Percentiles rank a stretch among this genome's conserved stretches.
phyloP scores from a whole-genome alignment of 2,797 vertebrate genomes.

The Sebastes goodei region DNA sequence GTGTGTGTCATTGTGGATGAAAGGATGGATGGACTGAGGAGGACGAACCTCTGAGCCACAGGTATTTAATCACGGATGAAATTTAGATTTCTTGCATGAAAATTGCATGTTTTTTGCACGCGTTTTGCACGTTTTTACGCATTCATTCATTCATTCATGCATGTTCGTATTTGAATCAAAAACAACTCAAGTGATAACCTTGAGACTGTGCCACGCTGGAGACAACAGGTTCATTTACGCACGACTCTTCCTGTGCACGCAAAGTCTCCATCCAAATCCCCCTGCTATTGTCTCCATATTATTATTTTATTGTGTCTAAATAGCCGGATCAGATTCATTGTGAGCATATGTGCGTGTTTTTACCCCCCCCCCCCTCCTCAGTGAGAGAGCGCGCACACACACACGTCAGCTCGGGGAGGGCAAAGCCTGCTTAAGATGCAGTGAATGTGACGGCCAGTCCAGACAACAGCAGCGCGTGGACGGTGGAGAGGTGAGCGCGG shows the following conservation, averaged over 20 bases:
- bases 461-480: slow-evolving; percentile 71
- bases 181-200: slow-evolving; percentile 40
- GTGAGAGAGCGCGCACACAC: slow-evolving; percentile 57
- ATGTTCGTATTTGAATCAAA: not conserved
- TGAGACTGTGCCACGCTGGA: slow-evolving; percentile 41
- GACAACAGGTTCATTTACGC: slow-evolving; percentile 72
- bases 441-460: slow-evolving; percentile 76
- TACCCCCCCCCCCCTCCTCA: slow-evolving; percentile 25
- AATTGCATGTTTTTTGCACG: not conserved
- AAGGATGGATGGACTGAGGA: not conserved
- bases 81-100: not conserved
- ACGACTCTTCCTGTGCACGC: not conserved
- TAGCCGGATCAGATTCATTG: slow-evolving; percentile 19
- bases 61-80: slow-evolving; percentile 18
- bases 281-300: not conserved
- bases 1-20: not conserved
- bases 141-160: not conserved
- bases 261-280: not conserved
- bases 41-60: slow-evolving; percentile 30
- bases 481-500: slow-evolving; percentile 57
- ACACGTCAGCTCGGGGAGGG: slow-evolving; percentile 80
- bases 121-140: no score
- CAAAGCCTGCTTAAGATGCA: slow-evolving; percentile 82
- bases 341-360: slow-evolving; percentile 45
- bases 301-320: not conserved